Evolutionary conservation across 2,888 invertebrate species (phyloP), one percentile per base, ranked within the genome.

Genomic region (Noctuana brunneofusca): DNA sequence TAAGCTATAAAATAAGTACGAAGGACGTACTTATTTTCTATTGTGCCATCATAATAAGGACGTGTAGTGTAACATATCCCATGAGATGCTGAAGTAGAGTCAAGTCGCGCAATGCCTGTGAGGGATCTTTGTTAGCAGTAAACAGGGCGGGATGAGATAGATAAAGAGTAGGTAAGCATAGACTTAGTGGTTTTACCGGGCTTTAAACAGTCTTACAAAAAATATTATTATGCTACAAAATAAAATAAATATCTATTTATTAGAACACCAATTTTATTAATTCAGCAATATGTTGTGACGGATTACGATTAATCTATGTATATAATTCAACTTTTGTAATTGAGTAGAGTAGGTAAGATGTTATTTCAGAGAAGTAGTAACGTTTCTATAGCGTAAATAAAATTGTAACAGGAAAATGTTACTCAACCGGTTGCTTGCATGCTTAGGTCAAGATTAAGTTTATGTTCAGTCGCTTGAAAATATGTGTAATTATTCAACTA

Each of bases 381-480:
- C 11, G 9, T 41, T 18, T 18, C 43, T 0, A 43, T 43, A 18
- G 43, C 18, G 2, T 43, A 43, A 43, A 43, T 43, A 43, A 43
- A 43, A 43, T 43, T 18, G 27, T 27, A 50, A 27, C 27, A 50
- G 16, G 49, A 27, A 50, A 27, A 14, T 14, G 49, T 14, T 50
- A 79, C 79, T 74, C 75, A 65, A 66, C 66, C 52, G 64, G 49
- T 27, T 9, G 27, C 38, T 64, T 60, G 52, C 50, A 55, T 16
- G 43, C 18, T 64, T 27, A 24, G 49, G 27, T 50, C 49, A 50
- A 50, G 49, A 50, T 50, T 50, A 50, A 50, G 49, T 50, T 50
- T 27, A 43, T 18, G 43, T 14, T 43, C 43, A 50, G 24, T 50
- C n/a, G 24, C 24, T 22, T 24, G 18, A 20, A 20, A 46, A 48